These are phyloP conservation scores for Aphaenogaster floridana DNA, from an alignment of 1,140 invertebrate genomes.

Conservation along the genomic window DNA sequence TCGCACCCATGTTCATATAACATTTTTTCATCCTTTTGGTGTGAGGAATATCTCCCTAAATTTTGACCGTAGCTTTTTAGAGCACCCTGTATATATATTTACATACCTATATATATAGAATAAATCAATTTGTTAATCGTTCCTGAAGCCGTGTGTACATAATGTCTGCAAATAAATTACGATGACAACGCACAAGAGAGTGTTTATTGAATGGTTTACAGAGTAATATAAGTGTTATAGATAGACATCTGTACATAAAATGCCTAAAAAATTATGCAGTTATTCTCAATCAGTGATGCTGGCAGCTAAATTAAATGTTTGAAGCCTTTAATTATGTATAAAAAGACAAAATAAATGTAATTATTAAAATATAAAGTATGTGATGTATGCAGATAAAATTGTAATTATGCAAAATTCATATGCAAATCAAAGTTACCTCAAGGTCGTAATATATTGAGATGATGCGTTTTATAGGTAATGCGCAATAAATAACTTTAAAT, in stretches of 20 bases:
- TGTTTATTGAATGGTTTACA: slow-evolving; percentile 12
- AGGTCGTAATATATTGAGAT: neutral
- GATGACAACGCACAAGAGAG: slow-evolving; percentile 25
- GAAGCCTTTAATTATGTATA: neutral
- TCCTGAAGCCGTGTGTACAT: slow-evolving; percentile 3
- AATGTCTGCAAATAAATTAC: slow-evolving; percentile 66
- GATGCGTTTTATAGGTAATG: neutral
- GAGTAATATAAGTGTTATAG: slow-evolving; percentile 31
- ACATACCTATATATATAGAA: slow-evolving; percentile 20
- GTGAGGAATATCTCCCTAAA: no score
- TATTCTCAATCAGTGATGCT: neutral
- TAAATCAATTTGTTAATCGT: slow-evolving; percentile 66
- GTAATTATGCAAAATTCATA: neutral
- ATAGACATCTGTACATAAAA: slow-evolving; percentile 29
- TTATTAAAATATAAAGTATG: neutral
- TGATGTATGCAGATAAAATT: neutral
- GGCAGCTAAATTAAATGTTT: neutral
- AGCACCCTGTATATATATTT: neutral
- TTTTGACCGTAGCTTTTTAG: no score
- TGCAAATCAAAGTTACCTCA: neutral
- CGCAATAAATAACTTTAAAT: neutral
- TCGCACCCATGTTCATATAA: no score
- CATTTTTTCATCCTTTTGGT: no score
- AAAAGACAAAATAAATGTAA: neutral
- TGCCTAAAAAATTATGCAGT: neutral